Percentiles rank a stretch among this genome's conserved stretches.
phyloP scores from a whole-genome alignment of 2,113 vertebrate species.

The Egretta garzetta region DNA sequence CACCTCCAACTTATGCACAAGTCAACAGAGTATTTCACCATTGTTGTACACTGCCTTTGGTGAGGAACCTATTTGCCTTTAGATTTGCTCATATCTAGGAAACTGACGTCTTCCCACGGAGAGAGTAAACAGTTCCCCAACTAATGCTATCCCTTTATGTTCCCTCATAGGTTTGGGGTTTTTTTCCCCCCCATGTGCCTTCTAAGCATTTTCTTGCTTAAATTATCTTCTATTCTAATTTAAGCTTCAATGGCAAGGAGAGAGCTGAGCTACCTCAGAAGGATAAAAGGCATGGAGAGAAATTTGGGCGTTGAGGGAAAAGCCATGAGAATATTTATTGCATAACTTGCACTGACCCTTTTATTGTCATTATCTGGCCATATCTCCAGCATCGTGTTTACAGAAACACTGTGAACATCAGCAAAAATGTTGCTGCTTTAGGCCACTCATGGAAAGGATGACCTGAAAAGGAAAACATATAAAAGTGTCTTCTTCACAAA shows the following conservation, averaged over 20 bases:
- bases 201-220: neutral
- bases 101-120: neutral
- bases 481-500: neutral
- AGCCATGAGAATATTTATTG: neutral
- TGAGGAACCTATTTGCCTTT: neutral
- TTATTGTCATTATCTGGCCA: neutral
- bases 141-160: neutral
- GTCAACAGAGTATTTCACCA: neutral
- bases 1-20: neutral
- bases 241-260: neutral
- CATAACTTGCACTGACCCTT: neutral
- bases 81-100: neutral
- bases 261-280: neutral
- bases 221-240: neutral
- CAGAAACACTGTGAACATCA: neutral
- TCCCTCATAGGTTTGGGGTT: neutral
- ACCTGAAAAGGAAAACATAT: neutral
- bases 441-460: neutral
- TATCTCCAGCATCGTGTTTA: neutral
- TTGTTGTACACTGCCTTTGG: neutral
- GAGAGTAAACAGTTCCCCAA: neutral
- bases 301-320: neutral
- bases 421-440: neutral
- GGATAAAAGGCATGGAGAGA: neutral
- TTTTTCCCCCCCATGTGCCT: neutral